A percentile compares a stretch with the other conserved stretches of the same genome.
Evolutionary conservation across 2,888 invertebrate species (phyloP).

Genomic region (Zygothrica quintamaculata): DNA sequence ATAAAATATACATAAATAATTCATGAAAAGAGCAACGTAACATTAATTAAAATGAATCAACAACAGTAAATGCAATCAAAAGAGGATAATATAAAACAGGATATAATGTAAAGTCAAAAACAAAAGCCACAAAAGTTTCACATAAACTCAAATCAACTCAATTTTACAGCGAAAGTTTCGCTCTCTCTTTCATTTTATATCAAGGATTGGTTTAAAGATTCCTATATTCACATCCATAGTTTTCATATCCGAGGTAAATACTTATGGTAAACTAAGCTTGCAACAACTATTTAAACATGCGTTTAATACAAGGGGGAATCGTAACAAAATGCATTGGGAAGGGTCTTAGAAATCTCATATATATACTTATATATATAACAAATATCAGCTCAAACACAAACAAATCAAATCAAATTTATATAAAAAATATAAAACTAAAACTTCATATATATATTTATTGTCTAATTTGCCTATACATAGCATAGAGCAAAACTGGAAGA

Average conservation of each 20-base stretch:
- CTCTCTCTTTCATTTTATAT: too few species aligned
- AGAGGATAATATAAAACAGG: constrained; percentile 10
- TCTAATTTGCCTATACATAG: constrained; percentile 7
- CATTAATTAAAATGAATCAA: constrained; percentile 30
- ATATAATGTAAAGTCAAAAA: neutral
- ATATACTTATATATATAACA: neutral
- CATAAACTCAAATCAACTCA: constrained; percentile 6
- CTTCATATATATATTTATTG: neutral
- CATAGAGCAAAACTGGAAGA: constrained; percentile 2
- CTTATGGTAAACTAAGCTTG: constrained; percentile 52
- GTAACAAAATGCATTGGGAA: constrained; percentile 46
- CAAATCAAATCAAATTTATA: neutral
- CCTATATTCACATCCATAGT: neutral
- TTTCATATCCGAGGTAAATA: neutral
- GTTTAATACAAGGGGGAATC: constrained; percentile 33
- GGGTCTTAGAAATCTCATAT: constrained; percentile 15
- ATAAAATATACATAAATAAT: constrained; percentile 45
- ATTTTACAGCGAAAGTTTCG: too few species aligned
- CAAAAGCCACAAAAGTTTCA: constrained; percentile 5
- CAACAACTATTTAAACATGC: constrained; percentile 61
- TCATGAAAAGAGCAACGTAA: constrained; percentile 48
- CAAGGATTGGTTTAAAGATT: too few species aligned
- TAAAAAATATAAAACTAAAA: constrained; percentile 7
- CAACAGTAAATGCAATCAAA: constrained; percentile 11
- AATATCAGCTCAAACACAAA: neutral